These are phyloP conservation scores for Crocidura indochinensis DNA, from an alignment of 2,797 vertebrate species.

Conservation along the genomic window DNA sequence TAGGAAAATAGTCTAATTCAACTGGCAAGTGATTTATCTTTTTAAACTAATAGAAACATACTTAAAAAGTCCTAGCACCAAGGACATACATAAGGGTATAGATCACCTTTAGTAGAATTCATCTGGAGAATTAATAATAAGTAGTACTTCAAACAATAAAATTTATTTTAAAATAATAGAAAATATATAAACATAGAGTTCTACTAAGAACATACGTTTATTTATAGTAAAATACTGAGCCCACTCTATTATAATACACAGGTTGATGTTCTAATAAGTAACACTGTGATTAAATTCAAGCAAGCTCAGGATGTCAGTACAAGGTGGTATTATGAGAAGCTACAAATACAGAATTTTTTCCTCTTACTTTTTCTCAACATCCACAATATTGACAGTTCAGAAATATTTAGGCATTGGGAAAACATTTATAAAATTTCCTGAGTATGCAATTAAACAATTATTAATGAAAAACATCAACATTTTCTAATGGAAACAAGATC, in stretches of 20 bases:
- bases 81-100: background rate
- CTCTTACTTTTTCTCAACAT: conserved; percentile 70
- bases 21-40: background rate
- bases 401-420: conserved; percentile 82
- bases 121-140: conserved; percentile 56
- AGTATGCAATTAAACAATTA: conserved; percentile 86
- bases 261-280: conserved; percentile 89
- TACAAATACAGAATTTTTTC: conserved; percentile 58
- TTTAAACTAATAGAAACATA: conserved; percentile 35
- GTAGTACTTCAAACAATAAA: conserved; percentile 56
- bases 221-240: conserved; percentile 93
- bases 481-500: conserved; percentile 62
- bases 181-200: conserved; percentile 91
- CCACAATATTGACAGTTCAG: conserved; percentile 73
- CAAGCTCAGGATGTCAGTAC: conserved; percentile 79
- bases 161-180: conserved; percentile 91
- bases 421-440: conserved; percentile 89
- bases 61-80: background rate
- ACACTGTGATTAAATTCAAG: conserved; percentile 82
- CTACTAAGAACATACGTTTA: conserved; percentile 87
- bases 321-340: conserved; percentile 57
- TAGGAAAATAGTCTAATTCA: conserved; percentile 29
- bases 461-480: conserved; percentile 76
- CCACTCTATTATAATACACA: conserved; percentile 90
- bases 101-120: background rate